Evolutionary conservation across 2,888 invertebrate species (phyloP), one percentile per base, ranked within the genome.

Genomic region (Drosophila atripex): DNA sequence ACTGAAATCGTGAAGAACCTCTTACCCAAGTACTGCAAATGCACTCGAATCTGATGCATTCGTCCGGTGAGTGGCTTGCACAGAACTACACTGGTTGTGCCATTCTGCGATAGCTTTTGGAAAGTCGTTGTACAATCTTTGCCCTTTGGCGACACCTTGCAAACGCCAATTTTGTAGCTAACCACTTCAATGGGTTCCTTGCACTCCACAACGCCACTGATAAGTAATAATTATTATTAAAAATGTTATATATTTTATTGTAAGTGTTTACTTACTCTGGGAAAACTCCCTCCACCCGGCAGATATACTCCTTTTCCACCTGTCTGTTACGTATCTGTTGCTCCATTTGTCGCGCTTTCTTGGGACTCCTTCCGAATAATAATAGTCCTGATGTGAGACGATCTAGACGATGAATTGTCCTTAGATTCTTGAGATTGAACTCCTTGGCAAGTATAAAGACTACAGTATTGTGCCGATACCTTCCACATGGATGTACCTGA

Each of bases 21-120:
- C 64, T 73, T 76, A 97, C 98, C 99, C 88, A 99, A 93, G 92
- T 97, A 99, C 92, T 99, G 99, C 73, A 80, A 94, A 92, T 99
- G 99, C 30, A 99, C 98, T 75, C 99, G 94, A 83, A 99, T 99
- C 93, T 99, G 99, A 92, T 99, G 99, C 95, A 99, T 99, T 73
- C 99, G 93, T 1, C 99, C 99, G 0, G 99, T 99, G 89, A 96
- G 95, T 1, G 99, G 99, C 89, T 95, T 95, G 93, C 98, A 99
- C 35, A 96, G 93, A 8, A 99, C 98, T 28, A 99, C 96, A 89
- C 99, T 99, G 0, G 97, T 96, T 89, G 95, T 95, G 2, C 95
- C 95, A 92, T 98, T 97, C 92, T 93, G 97, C 30, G 97, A 97
- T 55, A 99, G 92, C 88, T 96, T 94, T 91, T 97, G 95, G 93